phyloP scores from a whole-genome alignment of 35 echinoderm and acorn worm species.

The Holothuria glaberrima region DNA sequence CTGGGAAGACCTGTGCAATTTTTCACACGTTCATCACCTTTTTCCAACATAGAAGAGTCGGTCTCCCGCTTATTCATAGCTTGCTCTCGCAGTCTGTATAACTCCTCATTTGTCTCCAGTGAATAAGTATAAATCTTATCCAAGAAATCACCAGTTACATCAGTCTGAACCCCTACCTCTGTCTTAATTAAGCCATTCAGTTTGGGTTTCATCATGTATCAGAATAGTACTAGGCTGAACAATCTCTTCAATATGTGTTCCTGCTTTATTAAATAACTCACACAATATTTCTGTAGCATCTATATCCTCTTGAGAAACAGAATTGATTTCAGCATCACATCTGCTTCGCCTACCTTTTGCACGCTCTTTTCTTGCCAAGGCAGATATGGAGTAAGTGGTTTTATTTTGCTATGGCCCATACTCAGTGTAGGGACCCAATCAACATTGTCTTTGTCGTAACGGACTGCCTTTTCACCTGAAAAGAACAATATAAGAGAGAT shows the following conservation, averaged over 20 bases:
- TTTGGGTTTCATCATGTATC: neutral
- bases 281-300: neutral
- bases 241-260: conserved; percentile 5
- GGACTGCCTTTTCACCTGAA: conserved; percentile 32
- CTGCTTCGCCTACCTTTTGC: neutral
- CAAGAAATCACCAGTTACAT: neutral
- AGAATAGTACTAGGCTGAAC: neutral
- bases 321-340: neutral
- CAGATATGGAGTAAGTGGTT: conserved; percentile 6
- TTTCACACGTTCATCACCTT: conserved; percentile 3
- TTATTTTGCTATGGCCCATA: conserved; percentile 4
- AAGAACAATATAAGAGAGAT: conserved; percentile 1
- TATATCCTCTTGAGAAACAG: conserved; percentile 4
- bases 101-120: conserved; percentile 3
- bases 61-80: neutral
- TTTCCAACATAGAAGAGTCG: neutral
- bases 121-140: neutral
- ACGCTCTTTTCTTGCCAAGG: neutral
- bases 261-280: neutral
- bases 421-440: neutral
- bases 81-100: neutral
- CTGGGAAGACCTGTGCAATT: conserved; percentile 22
- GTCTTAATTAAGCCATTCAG: neutral
- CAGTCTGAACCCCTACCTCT: conserved; percentile 15
- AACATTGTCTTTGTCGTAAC: neutral